A percentile compares a stretch with the other conserved stretches of the same genome.
phyloP scores from a whole-genome alignment of 2,113 vertebrate species.

The Mobula hypostoma region DNA sequence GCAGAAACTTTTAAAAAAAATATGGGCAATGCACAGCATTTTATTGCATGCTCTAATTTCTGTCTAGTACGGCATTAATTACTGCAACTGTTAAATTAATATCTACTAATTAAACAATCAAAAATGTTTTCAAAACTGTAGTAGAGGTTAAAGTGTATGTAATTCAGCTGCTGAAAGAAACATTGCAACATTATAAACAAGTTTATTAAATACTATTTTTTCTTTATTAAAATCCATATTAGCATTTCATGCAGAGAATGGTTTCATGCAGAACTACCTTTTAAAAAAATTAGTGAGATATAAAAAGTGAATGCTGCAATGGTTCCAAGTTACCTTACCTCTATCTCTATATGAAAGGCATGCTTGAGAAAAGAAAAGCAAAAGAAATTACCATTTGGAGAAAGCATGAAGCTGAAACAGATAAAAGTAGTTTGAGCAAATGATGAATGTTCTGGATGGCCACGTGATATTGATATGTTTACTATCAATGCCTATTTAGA shows the following conservation, averaged over 20 bases:
- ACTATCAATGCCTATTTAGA: background rate
- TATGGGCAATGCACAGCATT: background rate
- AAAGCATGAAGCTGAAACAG: constrained; percentile 57
- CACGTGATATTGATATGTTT: background rate
- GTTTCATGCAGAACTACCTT: background rate
- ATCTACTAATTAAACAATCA: background rate
- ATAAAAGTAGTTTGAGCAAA: constrained; percentile 40
- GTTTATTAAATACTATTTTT: background rate
- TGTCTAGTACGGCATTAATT: background rate
- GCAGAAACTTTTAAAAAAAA: background rate
- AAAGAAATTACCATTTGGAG: constrained; percentile 77
- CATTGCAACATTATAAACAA: background rate
- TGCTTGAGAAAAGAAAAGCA: constrained; percentile 85
- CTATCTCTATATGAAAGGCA: constrained; percentile 99
- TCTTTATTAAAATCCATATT: background rate
- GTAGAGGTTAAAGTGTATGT: background rate
- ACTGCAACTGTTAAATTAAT: background rate
- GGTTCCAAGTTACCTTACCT: constrained; percentile 80
- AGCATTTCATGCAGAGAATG: constrained; percentile 4
- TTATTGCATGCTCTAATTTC: background rate
- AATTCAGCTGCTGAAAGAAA: background rate
- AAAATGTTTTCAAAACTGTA: background rate
- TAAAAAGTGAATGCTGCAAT: constrained; percentile 32
- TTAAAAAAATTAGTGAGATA: constrained; percentile 28
- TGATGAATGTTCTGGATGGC: constrained; percentile 40